phyloP scores from a whole-genome alignment of 2,888 invertebrate species.

The Allolobophora icterica region DNA sequence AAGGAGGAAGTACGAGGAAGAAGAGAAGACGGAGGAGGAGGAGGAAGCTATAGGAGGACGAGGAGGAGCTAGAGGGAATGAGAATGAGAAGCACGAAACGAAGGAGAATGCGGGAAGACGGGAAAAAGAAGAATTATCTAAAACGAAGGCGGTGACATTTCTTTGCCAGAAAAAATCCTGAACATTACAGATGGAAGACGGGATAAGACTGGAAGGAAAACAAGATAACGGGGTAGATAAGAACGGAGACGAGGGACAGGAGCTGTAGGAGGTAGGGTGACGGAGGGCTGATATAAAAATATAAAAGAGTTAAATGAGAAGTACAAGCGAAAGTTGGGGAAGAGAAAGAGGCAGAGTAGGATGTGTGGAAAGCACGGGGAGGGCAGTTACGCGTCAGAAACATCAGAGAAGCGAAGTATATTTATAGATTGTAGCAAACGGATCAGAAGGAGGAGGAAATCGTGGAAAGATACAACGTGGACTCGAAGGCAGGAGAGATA shows the following conservation, averaged over 20 bases:
- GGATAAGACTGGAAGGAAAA: neutral
- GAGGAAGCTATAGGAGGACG: too few relatives aligned
- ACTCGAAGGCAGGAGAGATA: neutral
- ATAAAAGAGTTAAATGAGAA: neutral
- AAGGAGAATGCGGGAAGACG: too few relatives aligned
- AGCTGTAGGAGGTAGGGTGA: neutral
- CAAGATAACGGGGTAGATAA: neutral
- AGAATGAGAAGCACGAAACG: too few relatives aligned
- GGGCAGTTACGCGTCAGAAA: neutral
- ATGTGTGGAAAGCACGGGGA: neutral
- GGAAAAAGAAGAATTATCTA: too few relatives aligned
- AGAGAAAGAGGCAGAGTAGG: neutral
- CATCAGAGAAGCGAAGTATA: too few relatives aligned
- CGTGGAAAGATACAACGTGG: neutral
- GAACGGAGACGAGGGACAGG: neutral
- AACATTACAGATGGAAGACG: neutral
- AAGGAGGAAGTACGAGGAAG: too few relatives aligned
- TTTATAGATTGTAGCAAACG: neutral
- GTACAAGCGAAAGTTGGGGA: neutral
- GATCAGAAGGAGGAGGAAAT: neutral
- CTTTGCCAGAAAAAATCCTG: neutral
- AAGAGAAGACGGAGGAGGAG: too few relatives aligned
- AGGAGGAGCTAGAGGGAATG: too few relatives aligned
- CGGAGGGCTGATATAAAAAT: neutral
- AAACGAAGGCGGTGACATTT: neutral